These are phyloP conservation scores for Limnothrissa miodon DNA, from an alignment of 2,113 vertebrate genomes.

Conservation along the genomic window DNA sequence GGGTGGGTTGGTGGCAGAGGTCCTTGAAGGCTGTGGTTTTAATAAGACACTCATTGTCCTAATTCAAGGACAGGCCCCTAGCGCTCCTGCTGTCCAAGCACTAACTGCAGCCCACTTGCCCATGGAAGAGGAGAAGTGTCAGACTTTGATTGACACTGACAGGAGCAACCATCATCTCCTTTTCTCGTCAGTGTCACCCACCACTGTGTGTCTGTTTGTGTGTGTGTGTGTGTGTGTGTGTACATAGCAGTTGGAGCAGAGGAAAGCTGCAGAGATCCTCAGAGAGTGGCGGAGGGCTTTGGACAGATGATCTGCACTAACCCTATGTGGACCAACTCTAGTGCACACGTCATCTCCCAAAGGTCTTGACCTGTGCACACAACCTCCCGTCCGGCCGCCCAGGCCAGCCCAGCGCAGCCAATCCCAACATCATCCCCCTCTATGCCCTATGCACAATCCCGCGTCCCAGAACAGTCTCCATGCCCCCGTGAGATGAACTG, in stretches of 20 bases:
- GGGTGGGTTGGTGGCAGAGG: constrained; percentile 23
- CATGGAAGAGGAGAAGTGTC: constrained; percentile 44
- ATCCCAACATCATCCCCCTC: background rate
- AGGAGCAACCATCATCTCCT: constrained; percentile 41
- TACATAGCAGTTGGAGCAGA: background rate
- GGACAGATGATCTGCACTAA: background rate
- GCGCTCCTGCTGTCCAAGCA: constrained; percentile 19
- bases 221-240: constrained; percentile 6
- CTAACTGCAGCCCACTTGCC: constrained; percentile 38
- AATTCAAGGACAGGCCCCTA: constrained; percentile 46
- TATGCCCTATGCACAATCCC: background rate
- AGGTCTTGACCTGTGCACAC: background rate
- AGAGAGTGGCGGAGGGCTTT: background rate
- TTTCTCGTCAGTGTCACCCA: background rate
- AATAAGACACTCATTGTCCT: constrained; percentile 36
- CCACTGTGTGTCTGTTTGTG: background rate
- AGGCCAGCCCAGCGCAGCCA: background rate
- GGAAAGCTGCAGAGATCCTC: background rate
- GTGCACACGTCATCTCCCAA: constrained; percentile 2
- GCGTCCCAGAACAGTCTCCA: background rate
- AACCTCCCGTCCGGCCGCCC: background rate
- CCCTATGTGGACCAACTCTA: background rate
- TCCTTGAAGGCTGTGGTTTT: constrained; percentile 18
- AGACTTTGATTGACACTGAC: constrained; percentile 60
- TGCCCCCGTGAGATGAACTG: background rate